Conservation (phyloP, 2,797 vertebrate species). For the Bovichtus diacanthus region DNA sequence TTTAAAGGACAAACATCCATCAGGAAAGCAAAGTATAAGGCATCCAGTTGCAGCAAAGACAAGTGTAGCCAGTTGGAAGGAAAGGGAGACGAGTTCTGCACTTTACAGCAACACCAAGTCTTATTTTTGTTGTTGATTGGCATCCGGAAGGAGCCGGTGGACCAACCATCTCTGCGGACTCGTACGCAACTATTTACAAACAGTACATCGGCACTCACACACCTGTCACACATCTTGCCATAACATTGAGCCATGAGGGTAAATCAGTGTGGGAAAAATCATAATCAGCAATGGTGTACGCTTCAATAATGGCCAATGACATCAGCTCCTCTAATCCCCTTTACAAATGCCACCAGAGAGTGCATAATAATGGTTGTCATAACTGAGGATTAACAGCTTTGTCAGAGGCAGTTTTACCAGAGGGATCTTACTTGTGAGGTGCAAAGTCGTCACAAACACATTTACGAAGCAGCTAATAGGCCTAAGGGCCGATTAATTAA, state of each 20-base stretch:
- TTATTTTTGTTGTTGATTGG: no score
- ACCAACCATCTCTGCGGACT: neutral
- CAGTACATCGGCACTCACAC: neutral
- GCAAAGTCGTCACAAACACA: neutral
- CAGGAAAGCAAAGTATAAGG: no score
- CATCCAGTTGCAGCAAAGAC: no score
- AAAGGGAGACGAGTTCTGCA: no score
- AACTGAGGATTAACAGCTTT: conserved; percentile 22
- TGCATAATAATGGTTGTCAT: conserved; percentile 8
- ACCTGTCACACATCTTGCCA: neutral
- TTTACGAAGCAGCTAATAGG: neutral
- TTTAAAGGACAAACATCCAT: no score
- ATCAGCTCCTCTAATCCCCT: conserved; percentile 7
- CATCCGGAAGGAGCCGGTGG: neutral
- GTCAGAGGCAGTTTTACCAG: conserved; percentile 8
- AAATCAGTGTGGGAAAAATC: neutral
- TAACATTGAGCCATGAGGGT: neutral
- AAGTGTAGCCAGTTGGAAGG: no score
- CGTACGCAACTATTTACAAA: no score
- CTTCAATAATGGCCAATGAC: conserved; percentile 9
- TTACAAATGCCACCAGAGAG: neutral
- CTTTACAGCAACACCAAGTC: neutral
- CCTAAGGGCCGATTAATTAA: neutral
- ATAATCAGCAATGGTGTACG: neutral
- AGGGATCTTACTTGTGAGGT: neutral